Percentiles rank a stretch among this genome's conserved stretches.
Evolutionary conservation across 1,140 invertebrate species (phyloP).

Genomic region (Achatina immaculata): DNA sequence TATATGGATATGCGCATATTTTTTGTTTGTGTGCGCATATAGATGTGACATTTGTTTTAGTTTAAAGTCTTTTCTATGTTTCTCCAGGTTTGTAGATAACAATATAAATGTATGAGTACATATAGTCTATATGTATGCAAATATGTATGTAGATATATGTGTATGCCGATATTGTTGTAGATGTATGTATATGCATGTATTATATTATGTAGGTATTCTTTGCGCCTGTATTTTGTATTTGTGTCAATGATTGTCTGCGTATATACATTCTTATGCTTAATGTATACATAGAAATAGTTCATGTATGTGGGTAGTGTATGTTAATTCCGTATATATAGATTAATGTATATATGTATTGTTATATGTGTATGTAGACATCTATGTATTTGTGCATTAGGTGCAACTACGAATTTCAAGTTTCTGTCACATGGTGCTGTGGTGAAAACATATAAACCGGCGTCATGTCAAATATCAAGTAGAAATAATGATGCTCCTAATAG

Average conservation of each 20-base stretch:
- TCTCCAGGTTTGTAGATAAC: no score
- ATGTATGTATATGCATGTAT: constrained; percentile 20
- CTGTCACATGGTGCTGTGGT: no score
- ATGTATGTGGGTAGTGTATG: constrained; percentile 16
- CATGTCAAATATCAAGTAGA: no score
- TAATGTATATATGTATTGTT: constrained; percentile 10
- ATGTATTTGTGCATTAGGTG: not conserved
- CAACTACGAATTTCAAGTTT: not conserved
- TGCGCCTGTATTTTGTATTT: not conserved
- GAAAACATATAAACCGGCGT: no score
- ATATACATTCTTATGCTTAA: not conserved
- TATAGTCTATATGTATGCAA: not conserved
- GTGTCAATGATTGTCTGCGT: constrained; percentile 1
- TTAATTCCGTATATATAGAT: not conserved
- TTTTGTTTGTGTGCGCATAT: no score
- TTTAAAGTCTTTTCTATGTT: no score
- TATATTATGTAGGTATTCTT: not conserved
- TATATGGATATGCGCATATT: no score
- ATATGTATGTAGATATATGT: constrained; percentile 16
- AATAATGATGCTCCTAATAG: no score
- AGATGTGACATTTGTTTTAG: no score
- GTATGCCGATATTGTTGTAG: not conserved
- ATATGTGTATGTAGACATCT: constrained; percentile 12
- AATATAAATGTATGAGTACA: no score
- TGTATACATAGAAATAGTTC: not conserved